phyloP scores from a whole-genome alignment of 2,888 invertebrate species.

The Cylloceria caligata region DNA sequence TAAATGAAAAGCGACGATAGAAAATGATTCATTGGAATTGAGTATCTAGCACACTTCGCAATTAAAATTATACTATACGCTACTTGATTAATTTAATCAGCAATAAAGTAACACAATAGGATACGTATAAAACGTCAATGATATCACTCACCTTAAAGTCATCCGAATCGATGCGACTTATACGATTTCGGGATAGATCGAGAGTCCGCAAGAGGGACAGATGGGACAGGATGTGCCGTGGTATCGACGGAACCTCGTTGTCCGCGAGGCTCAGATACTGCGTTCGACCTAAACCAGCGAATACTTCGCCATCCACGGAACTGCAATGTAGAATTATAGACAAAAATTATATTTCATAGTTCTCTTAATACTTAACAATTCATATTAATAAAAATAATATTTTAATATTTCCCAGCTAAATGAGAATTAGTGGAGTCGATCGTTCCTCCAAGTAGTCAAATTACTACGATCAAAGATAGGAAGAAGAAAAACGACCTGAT shows the following conservation, averaged over 20 bases:
- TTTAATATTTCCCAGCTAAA: background rate
- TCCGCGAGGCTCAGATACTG: conserved; percentile 93
- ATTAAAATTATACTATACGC: background rate
- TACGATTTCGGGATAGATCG: conserved; percentile 92
- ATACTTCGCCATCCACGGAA: conserved; percentile 90
- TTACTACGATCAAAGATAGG: background rate
- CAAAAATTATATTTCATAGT: background rate
- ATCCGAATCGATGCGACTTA: conserved; percentile 90
- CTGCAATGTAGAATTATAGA: conserved; percentile 85
- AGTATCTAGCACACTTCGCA: background rate
- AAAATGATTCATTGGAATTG: background rate
- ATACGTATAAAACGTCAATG: background rate
- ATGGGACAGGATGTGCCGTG: conserved; percentile 90
- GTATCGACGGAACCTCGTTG: conserved; percentile 91
- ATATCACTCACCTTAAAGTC: conserved; percentile 89
- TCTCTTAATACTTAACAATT: background rate
- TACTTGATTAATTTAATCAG: background rate
- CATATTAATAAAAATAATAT: background rate
- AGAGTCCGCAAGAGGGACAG: conserved; percentile 92
- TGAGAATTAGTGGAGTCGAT: background rate
- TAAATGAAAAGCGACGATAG: background rate
- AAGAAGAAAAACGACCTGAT: background rate
- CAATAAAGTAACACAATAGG: background rate
- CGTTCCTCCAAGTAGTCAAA: background rate
- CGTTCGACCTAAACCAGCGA: conserved; percentile 90